Evolutionary conservation across 2,113 vertebrate genomes (phyloP).

Genomic region (Cyanoramphus novaezelandiae): DNA sequence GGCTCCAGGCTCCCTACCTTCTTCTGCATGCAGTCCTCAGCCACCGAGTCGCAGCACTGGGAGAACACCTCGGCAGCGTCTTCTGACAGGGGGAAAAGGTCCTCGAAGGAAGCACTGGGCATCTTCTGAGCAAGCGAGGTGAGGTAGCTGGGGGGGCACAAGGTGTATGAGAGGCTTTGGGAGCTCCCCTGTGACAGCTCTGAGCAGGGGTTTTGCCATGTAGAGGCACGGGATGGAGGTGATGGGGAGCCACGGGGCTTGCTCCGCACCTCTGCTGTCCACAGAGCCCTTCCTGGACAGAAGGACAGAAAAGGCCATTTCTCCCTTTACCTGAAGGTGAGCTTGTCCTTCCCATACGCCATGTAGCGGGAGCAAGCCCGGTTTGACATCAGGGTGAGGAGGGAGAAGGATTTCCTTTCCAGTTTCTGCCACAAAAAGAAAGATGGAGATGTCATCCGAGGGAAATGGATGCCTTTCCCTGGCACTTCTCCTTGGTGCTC

Average conservation of each 20-base stretch:
- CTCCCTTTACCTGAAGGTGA: constrained; percentile 63
- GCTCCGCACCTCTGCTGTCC: fast-evolving
- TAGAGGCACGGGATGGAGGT: fast-evolving
- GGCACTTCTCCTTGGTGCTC: background rate
- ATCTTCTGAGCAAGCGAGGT: constrained; percentile 70
- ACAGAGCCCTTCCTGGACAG: background rate
- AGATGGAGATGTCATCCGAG: background rate
- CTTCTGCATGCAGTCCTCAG: constrained; percentile 70
- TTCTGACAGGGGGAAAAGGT: constrained; percentile 64
- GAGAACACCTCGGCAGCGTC: background rate
- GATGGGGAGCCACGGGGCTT: background rate
- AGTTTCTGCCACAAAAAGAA: constrained; percentile 60
- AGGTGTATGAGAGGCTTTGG: background rate
- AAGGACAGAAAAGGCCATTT: background rate
- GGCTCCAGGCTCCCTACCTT: constrained; percentile 22
- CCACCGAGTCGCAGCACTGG: background rate
- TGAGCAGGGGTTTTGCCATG: fast-evolving
- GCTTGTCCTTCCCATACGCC: constrained; percentile 64
- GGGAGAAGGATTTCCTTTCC: constrained; percentile 50
- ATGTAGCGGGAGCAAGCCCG: constrained; percentile 60
- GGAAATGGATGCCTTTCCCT: fast-evolving
- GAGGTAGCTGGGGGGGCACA: constrained; percentile 60
- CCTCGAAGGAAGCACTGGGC: constrained; percentile 59
- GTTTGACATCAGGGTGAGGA: constrained; percentile 70
- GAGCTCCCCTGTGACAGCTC: background rate